Evolutionary conservation across 2,888 invertebrate species (phyloP).

Genomic region (Corythucha ciliata): DNA sequence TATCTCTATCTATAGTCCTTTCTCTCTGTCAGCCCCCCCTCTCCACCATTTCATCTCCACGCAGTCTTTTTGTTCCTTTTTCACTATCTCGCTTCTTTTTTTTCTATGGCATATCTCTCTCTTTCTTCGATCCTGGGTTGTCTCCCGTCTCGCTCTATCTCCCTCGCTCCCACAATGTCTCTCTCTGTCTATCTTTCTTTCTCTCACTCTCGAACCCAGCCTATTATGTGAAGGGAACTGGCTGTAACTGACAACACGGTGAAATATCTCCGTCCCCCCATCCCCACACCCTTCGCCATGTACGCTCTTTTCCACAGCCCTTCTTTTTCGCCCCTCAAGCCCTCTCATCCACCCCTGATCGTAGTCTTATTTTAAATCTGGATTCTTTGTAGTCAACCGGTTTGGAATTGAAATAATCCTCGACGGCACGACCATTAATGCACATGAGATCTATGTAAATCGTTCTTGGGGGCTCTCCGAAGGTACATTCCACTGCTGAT

Average conservation of each 20-base stretch:
- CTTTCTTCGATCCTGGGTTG: no score
- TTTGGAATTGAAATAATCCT: slow-evolving; percentile 30
- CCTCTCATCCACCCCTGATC: slow-evolving; percentile 20
- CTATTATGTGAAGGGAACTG: slow-evolving; percentile 35
- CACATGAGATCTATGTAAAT: slow-evolving; percentile 24
- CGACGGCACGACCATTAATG: slow-evolving; percentile 26
- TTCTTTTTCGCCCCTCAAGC: slow-evolving; percentile 36
- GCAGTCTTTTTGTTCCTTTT: not conserved
- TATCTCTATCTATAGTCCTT: no score
- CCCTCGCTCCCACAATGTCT: no score
- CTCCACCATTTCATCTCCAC: not conserved
- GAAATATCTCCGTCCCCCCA: slow-evolving; percentile 27
- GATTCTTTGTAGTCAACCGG: slow-evolving; percentile 29
- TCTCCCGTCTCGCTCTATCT: no score
- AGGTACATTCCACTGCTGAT: slow-evolving; percentile 18
- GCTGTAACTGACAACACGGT: slow-evolving; percentile 37
- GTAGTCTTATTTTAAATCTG: slow-evolving; percentile 28
- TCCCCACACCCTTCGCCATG: slow-evolving; percentile 19
- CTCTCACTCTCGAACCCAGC: slow-evolving; percentile 22
- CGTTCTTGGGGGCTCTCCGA: slow-evolving; percentile 5
- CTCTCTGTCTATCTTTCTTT: slow-evolving; percentile 18
- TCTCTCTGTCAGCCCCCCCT: not conserved
- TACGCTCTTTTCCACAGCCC: slow-evolving; percentile 32
- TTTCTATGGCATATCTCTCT: slow-evolving; percentile 9
- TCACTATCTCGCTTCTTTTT: slow-evolving; percentile 15